Evolutionary conservation across 2,888 invertebrate genomes (phyloP).

Genomic region (Athripsodes cinereus): DNA sequence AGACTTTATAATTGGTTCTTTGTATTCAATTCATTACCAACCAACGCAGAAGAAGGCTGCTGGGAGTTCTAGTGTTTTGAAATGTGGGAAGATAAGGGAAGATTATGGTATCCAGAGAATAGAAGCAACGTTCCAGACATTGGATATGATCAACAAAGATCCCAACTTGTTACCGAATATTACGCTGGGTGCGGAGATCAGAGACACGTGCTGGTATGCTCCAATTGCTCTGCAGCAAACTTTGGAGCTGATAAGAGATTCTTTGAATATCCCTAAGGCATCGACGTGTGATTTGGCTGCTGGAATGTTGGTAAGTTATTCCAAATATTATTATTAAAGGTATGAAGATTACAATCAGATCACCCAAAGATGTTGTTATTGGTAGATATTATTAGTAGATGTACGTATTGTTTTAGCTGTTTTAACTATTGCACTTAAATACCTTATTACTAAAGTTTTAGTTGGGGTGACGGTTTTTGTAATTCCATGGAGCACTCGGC

Average conservation of each 20-base stretch:
- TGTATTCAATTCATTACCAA: slow-evolving; percentile 53
- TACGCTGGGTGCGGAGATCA: slow-evolving; percentile 60
- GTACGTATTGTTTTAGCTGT: too few species aligned
- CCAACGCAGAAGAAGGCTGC: slow-evolving; percentile 30
- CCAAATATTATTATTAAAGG: too few species aligned
- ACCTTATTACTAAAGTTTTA: too few species aligned
- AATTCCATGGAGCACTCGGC: too few species aligned
- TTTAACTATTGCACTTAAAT: too few species aligned
- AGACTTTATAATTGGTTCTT: slow-evolving; percentile 52
- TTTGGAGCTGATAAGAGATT: slow-evolving; percentile 67
- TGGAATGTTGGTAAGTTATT: neutral
- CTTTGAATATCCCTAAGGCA: slow-evolving; percentile 36
- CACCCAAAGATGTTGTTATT: too few species aligned
- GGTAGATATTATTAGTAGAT: too few species aligned
- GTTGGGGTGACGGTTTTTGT: too few species aligned
- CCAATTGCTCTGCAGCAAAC: slow-evolving; percentile 73
- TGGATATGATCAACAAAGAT: slow-evolving; percentile 59
- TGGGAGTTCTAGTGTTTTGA: slow-evolving; percentile 24
- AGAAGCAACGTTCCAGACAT: slow-evolving; percentile 56
- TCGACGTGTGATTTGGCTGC: neutral
- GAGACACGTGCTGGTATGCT: slow-evolving; percentile 79
- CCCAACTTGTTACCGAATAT: slow-evolving; percentile 49
- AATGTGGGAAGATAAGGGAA: slow-evolving; percentile 51
- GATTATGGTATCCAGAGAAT: slow-evolving; percentile 71
- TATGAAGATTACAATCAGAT: too few species aligned